Percentiles rank a stretch among this genome's conserved stretches.
Conservation (phyloP, 1,140 invertebrate genomes). For the Spodoptera litura region DNA sequence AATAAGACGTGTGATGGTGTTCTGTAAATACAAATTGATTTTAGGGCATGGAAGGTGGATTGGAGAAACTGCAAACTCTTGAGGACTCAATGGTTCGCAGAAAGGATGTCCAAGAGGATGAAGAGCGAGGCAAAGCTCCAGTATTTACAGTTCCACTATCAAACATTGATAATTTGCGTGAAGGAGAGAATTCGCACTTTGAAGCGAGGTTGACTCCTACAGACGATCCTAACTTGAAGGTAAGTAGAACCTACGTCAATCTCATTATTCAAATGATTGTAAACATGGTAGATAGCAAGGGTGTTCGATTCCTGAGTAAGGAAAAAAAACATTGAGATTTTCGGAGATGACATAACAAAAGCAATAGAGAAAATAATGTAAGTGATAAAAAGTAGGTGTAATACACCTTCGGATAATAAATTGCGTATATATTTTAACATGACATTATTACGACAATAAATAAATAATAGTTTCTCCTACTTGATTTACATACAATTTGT, state of each 20-base stretch:
- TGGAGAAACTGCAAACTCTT: conserved; percentile 96
- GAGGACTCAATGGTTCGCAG: conserved; percentile 94
- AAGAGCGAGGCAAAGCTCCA: conserved; percentile 93
- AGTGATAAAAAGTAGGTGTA: too few species aligned
- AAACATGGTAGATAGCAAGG: too few species aligned
- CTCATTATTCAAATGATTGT: too few species aligned
- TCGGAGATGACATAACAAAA: too few species aligned
- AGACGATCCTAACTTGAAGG: conserved; percentile 97
- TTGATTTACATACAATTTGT: not conserved
- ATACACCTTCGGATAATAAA: too few species aligned
- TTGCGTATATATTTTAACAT: too few species aligned
- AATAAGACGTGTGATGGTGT: not conserved
- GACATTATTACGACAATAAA: too few species aligned
- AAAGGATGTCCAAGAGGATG: conserved; percentile 89
- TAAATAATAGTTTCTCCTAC: too few species aligned
- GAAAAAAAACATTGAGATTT: too few species aligned
- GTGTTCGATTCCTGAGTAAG: too few species aligned
- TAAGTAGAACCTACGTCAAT: conserved; percentile 63
- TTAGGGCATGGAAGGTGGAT: conserved; percentile 96
- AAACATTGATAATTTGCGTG: conserved; percentile 94
- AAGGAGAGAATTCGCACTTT: conserved; percentile 97
- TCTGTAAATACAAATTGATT: conserved; percentile 50
- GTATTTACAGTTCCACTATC: conserved; percentile 96
- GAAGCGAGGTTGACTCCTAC: conserved; percentile 96
- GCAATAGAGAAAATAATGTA: too few species aligned